A percentile compares a stretch with the other conserved stretches of the same genome.
Conservation (phyloP, 2,888 invertebrate species). For the Cremastinae sp. region DNA sequence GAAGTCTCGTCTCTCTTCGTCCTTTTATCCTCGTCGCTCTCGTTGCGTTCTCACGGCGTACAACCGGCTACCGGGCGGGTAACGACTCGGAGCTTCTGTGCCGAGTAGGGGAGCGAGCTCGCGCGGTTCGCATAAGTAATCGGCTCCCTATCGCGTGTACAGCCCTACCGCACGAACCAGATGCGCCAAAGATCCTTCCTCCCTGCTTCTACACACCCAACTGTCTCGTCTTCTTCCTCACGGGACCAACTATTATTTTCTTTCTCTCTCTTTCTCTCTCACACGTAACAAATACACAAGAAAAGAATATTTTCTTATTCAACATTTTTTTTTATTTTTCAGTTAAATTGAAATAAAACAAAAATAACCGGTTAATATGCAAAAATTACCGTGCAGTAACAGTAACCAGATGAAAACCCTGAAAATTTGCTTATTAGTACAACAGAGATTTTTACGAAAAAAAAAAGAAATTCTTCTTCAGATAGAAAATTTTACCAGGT, state of each 20-base stretch:
- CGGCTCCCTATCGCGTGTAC: constrained; percentile 74
- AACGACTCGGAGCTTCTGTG: constrained; percentile 72
- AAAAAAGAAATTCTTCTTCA: too few relatives aligned
- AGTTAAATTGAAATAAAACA: too few relatives aligned
- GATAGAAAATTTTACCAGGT: too few relatives aligned
- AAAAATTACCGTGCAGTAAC: too few relatives aligned
- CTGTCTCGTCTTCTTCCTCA: constrained; percentile 56
- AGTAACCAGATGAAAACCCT: too few relatives aligned
- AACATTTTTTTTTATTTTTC: too few relatives aligned
- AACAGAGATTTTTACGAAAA: too few relatives aligned
- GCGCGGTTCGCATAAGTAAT: constrained; percentile 79
- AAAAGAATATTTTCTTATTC: too few relatives aligned
- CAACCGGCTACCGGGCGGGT: constrained; percentile 40
- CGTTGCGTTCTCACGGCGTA: constrained; percentile 61
- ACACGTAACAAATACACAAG: too few relatives aligned
- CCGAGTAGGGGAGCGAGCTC: constrained; percentile 72
- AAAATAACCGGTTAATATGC: too few relatives aligned
- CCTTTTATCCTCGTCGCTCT: constrained; percentile 61
- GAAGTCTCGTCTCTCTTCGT: constrained; percentile 60
- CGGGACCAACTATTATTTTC: constrained; percentile 40
- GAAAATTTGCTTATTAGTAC: too few relatives aligned
- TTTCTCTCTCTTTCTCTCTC: too few relatives aligned
- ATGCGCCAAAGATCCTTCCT: constrained; percentile 76
- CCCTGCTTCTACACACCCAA: constrained; percentile 68
- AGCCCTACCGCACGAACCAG: constrained; percentile 67